These are phyloP conservation scores for Cololabis saira DNA, from an alignment of 2,113 vertebrate species.

Conservation along the genomic window DNA sequence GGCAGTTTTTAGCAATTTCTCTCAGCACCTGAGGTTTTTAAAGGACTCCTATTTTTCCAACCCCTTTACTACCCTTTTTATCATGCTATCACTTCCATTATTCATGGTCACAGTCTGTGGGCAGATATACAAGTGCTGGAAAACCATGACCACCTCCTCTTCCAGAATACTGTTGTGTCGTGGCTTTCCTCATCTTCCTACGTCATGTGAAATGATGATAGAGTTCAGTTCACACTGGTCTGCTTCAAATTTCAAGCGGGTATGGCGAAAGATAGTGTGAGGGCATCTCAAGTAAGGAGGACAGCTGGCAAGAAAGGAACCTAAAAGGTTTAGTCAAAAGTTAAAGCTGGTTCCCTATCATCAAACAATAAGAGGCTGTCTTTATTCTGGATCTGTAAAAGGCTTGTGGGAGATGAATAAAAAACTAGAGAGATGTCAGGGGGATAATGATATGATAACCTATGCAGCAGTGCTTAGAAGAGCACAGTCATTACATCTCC, in stretches of 20 bases:
- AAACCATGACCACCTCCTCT: slow-evolving; percentile 39
- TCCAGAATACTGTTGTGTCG: slow-evolving; percentile 9
- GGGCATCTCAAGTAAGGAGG: neutral
- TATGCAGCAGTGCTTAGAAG: slow-evolving; percentile 55
- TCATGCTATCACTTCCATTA: slow-evolving; percentile 34
- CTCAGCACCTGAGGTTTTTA: slow-evolving; percentile 11
- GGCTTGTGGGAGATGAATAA: slow-evolving; percentile 36
- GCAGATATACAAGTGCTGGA: slow-evolving; percentile 26
- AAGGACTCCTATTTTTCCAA: slow-evolving; percentile 13
- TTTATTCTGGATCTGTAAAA: slow-evolving; percentile 30
- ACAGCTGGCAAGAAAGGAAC: neutral
- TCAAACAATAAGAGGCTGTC: slow-evolving; percentile 55
- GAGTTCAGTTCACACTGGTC: slow-evolving; percentile 53
- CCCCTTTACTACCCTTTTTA: neutral
- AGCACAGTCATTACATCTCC: slow-evolving; percentile 58
- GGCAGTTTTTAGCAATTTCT: neutral
- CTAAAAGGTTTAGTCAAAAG: slow-evolving; percentile 24
- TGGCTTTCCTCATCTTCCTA: slow-evolving; percentile 18
- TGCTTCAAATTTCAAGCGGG: slow-evolving; percentile 30
- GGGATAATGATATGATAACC: slow-evolving; percentile 68
- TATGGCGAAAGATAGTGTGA: slow-evolving; percentile 27
- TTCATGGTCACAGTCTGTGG: slow-evolving; percentile 46
- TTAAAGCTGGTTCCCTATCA: slow-evolving; percentile 5
- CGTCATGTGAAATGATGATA: slow-evolving; percentile 53
- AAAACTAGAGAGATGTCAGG: slow-evolving; percentile 23